Evolutionary conservation across 2,113 vertebrate genomes (phyloP).

Genomic region (Sander vitreus): DNA sequence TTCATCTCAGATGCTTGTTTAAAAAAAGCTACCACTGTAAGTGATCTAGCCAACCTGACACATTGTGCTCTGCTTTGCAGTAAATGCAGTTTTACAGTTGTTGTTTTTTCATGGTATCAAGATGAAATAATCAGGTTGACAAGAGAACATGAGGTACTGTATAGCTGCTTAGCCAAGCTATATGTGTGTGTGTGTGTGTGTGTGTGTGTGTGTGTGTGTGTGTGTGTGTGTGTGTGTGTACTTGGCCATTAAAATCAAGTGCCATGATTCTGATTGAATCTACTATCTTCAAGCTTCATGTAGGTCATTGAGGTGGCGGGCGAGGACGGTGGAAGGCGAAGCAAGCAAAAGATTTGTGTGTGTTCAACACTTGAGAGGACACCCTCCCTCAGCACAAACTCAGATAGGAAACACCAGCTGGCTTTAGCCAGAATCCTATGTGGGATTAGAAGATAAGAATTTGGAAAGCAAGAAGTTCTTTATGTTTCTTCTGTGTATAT

Average conservation of each 20-base stretch:
- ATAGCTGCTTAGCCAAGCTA: conserved; percentile 9
- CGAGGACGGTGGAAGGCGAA: not conserved
- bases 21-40: not conserved
- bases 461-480: conserved; percentile 24
- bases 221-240: not conserved
- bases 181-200: not conserved
- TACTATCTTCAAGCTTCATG: not conserved
- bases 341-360: conserved; percentile 11
- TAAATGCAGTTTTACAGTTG: conserved; percentile 1
- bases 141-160: conserved; percentile 18
- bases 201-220: not conserved
- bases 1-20: not conserved
- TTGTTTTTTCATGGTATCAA: conserved; percentile 8
- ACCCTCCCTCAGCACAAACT: conserved; percentile 49
- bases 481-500: not conserved
- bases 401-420: conserved; percentile 56
- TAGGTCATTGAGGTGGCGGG: conserved; percentile 1
- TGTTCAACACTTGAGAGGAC: conserved; percentile 32
- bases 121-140: conserved; percentile 46
- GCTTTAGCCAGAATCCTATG: conserved; percentile 29
- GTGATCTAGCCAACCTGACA: not conserved
- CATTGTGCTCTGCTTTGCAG: conserved; percentile 12
- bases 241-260: too few species aligned
- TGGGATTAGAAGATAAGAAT: conserved; percentile 31
- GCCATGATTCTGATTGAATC: not conserved